Conservation (phyloP, 2,113 vertebrate species). For the Lucifuga dentata region DNA sequence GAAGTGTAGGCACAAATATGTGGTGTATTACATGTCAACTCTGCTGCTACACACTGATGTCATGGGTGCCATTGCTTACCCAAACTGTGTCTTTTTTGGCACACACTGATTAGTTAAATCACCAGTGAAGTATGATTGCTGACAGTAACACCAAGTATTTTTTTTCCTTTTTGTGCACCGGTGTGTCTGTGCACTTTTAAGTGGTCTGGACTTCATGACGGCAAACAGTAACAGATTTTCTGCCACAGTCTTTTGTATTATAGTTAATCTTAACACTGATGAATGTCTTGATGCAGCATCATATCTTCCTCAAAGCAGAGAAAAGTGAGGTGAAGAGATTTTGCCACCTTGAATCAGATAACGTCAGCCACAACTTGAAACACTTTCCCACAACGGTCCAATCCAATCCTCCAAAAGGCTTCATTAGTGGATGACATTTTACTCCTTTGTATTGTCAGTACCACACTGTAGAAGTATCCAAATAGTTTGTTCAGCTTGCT, state of each 20-base stretch:
- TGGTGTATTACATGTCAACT: constrained; percentile 38
- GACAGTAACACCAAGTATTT: constrained; percentile 20
- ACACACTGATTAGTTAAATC: constrained; percentile 33
- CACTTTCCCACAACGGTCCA: constrained; percentile 30
- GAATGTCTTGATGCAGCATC: constrained; percentile 63
- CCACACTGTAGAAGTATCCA: constrained; percentile 63
- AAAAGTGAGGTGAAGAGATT: constrained; percentile 20
- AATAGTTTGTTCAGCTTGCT: constrained; percentile 73
- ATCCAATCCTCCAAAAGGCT: constrained; percentile 38
- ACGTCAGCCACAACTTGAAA: constrained; percentile 22
- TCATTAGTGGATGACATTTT: constrained; percentile 53
- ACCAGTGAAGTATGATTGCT: constrained; percentile 15
- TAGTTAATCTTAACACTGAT: constrained; percentile 65
- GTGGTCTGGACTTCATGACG: constrained; percentile 24
- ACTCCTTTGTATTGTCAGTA: constrained; percentile 55
- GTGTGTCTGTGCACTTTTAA: constrained; percentile 44
- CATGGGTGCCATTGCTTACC: constrained; percentile 11
- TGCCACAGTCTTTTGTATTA: constrained; percentile 65
- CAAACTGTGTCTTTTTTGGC: constrained; percentile 39
- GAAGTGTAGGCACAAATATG: constrained; percentile 14
- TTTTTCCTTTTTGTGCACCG: constrained; percentile 29
- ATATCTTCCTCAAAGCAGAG: constrained; percentile 39
- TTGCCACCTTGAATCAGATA: constrained; percentile 25
- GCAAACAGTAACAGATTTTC: constrained; percentile 38
- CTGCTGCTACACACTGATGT: constrained; percentile 64